Conservation (phyloP, 2,113 vertebrate species). For the Recurvirostra avosetta region DNA sequence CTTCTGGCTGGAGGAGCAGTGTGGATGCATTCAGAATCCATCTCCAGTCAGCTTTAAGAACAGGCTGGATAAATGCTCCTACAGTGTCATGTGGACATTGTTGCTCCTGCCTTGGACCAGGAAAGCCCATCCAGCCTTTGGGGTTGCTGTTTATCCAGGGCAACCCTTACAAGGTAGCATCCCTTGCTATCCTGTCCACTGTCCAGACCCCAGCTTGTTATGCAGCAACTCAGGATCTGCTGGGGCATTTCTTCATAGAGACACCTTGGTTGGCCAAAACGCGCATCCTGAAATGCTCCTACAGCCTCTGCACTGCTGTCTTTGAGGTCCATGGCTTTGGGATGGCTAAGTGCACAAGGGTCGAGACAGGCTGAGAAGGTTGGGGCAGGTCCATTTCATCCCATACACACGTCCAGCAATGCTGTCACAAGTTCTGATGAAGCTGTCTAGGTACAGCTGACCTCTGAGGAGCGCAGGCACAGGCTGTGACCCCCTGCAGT, state of each 20-base stretch:
- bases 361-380: background rate
- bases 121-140: background rate
- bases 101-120: background rate
- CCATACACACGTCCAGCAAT: background rate
- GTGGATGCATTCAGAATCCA: background rate
- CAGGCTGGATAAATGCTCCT: background rate
- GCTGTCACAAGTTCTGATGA: background rate
- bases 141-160: background rate
- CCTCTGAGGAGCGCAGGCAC: background rate
- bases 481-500: background rate
- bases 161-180: background rate
- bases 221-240: background rate
- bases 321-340: background rate
- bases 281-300: background rate
- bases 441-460: background rate
- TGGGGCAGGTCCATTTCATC: background rate
- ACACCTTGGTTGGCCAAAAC: background rate
- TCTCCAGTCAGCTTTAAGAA: background rate
- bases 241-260: background rate
- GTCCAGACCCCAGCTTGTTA: background rate
- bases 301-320: background rate
- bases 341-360: background rate
- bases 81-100: accelerated
- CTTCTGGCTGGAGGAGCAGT: background rate
- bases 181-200: background rate